These are phyloP conservation scores for Trissolcus brochymenae DNA, from an alignment of 2,888 invertebrate genomes.

Conservation along the genomic window DNA sequence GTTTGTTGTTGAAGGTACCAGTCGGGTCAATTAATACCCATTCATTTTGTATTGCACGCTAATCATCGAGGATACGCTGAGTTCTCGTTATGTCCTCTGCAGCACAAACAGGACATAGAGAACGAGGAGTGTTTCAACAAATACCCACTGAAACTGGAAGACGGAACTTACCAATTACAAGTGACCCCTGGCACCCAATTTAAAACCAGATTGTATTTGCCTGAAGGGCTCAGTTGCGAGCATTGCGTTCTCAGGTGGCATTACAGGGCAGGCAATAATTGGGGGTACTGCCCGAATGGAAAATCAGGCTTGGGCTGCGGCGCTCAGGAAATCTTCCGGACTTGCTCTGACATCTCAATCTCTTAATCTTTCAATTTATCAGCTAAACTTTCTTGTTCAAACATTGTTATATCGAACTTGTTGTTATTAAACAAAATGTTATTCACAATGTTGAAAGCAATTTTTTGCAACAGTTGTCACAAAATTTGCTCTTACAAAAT, in stretches of 20 bases:
- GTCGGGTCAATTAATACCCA: slow-evolving; percentile 11
- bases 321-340: slow-evolving; percentile 77
- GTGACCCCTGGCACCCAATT: slow-evolving; percentile 12
- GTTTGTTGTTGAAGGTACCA: slow-evolving; percentile 16
- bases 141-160: slow-evolving; percentile 14
- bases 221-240: slow-evolving; percentile 76
- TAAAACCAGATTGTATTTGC: slow-evolving; percentile 66
- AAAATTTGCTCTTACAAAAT: too few relatives aligned
- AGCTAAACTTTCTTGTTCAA: background rate
- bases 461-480: too few relatives aligned
- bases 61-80: slow-evolving; percentile 27
- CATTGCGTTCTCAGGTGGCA: slow-evolving; percentile 80
- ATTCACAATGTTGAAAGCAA: too few relatives aligned
- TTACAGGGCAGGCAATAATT: slow-evolving; percentile 78
- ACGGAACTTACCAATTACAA: slow-evolving; percentile 11
- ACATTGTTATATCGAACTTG: background rate
- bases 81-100: slow-evolving; percentile 29
- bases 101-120: slow-evolving; percentile 17
- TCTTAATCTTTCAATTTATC: background rate
- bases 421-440: too few relatives aligned
- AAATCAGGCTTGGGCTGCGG: slow-evolving; percentile 76
- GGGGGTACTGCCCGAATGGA: slow-evolving; percentile 73
- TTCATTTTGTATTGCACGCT: slow-evolving; percentile 13
- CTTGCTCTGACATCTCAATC: slow-evolving; percentile 76
- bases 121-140: slow-evolving; percentile 38